Evolutionary conservation across 2,797 vertebrate species (phyloP).

Genomic region (Poliocrania exsul): DNA sequence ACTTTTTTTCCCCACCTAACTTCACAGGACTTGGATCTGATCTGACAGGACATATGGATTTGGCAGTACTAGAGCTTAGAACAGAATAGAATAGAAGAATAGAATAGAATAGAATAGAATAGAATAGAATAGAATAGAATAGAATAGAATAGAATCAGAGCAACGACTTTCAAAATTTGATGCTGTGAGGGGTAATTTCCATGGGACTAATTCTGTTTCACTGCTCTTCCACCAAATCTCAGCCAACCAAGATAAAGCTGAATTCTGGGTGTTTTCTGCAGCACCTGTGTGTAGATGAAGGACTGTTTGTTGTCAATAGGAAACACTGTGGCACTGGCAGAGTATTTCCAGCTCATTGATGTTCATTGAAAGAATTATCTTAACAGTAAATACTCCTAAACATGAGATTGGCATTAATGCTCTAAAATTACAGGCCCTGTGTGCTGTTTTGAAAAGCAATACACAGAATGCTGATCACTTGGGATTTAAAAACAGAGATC

Average conservation of each 20-base stretch:
- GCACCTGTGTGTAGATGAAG: slow-evolving; percentile 50
- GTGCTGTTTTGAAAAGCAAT: neutral
- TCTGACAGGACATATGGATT: neutral
- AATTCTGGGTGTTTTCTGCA: slow-evolving; percentile 51
- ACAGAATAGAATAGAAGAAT: neutral
- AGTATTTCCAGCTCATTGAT: slow-evolving; percentile 44
- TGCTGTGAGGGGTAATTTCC: neutral
- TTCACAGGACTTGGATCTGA: neutral
- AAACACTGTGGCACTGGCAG: neutral
- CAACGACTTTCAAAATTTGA: neutral
- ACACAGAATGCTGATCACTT: neutral
- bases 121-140: neutral
- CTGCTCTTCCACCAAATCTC: neutral
- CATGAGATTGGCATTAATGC: neutral
- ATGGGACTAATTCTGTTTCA: neutral
- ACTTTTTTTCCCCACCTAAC: neutral
- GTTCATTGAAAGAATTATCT: slow-evolving; percentile 24
- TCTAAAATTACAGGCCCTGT: neutral
- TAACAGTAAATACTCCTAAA: slow-evolving; percentile 16
- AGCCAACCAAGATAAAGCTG: neutral
- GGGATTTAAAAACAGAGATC: neutral
- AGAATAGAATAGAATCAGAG: neutral
- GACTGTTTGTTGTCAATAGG: slow-evolving; percentile 46
- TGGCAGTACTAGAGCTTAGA: neutral
- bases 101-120: neutral